phyloP scores from a whole-genome alignment of 1,140 invertebrate genomes.

The Calliphora vicina region DNA sequence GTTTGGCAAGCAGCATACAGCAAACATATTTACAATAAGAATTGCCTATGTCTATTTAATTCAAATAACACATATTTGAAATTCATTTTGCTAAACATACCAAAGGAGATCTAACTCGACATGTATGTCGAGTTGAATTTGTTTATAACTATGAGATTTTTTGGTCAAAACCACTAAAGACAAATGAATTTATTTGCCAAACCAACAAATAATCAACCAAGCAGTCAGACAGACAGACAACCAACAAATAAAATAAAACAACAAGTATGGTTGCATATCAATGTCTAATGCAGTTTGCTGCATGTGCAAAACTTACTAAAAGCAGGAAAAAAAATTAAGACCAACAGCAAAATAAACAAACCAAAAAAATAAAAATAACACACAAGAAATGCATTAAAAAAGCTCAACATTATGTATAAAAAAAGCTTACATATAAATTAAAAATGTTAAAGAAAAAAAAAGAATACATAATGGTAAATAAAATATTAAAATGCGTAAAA shows the following conservation, averaged over 20 bases:
- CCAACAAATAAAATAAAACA: too few species aligned
- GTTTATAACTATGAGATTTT: neutral
- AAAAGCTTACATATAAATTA: neutral
- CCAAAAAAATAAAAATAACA: neutral
- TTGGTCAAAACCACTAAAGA: constrained; percentile 24
- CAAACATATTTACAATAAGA: neutral
- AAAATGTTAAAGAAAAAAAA: neutral
- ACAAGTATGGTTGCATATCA: neutral
- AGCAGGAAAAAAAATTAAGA: neutral
- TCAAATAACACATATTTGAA: constrained; percentile 6
- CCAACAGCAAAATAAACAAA: neutral
- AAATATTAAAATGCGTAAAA: constrained; percentile 14
- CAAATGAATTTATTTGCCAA: constrained; percentile 6
- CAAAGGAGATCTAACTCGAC: neutral
- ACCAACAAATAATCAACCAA: neutral
- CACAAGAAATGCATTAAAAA: neutral
- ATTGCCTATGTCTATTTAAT: neutral
- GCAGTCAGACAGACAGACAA: neutral
- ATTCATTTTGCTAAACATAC: neutral
- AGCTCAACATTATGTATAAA: too few species aligned
- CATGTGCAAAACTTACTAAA: neutral
- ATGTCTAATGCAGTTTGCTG: constrained; percentile 13
- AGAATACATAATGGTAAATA: constrained; percentile 1
- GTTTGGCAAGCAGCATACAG: too few species aligned
- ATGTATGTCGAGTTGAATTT: constrained; percentile 13